phyloP scores from a whole-genome alignment of 2,113 vertebrate genomes.

The Cepphus grylle region DNA sequence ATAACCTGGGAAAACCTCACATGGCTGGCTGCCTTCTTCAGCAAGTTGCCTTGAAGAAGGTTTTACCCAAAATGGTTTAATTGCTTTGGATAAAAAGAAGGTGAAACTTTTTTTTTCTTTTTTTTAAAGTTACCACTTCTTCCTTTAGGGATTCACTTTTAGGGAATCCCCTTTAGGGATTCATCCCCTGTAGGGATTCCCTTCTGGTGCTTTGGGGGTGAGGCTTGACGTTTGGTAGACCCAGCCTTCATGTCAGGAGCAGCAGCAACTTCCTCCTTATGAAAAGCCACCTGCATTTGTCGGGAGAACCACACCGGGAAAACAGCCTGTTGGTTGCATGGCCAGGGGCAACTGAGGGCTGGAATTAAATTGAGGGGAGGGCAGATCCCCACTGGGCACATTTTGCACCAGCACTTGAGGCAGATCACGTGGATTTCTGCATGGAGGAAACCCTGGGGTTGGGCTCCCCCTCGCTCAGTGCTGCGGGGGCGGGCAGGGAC shows the following conservation, averaged over 20 bases:
- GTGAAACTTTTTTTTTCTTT: neutral
- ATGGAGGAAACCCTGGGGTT: neutral
- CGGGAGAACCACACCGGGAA: neutral
- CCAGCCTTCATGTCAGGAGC: neutral
- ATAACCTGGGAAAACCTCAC: neutral
- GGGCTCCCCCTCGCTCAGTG: neutral
- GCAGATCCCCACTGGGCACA: rapidly evolving
- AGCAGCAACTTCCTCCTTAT: neutral
- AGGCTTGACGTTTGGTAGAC: neutral
- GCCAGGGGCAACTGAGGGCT: neutral
- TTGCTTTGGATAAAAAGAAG: neutral
- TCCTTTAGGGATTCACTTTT: neutral
- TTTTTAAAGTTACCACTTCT: neutral
- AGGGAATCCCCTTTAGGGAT: no score
- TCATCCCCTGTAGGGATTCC: neutral
- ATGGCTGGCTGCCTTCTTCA: rapidly evolving
- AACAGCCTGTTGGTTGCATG: rapidly evolving
- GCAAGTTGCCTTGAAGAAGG: neutral
- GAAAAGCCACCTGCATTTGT: neutral
- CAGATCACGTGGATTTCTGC: neutral
- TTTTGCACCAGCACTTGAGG: neutral
- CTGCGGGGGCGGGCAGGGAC: neutral
- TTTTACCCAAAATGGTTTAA: neutral
- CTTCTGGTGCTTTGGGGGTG: neutral
- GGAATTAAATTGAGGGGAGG: neutral